Percentiles rank a stretch among this genome's conserved stretches.
Evolutionary conservation across 1,140 invertebrate species (phyloP).

Genomic region (Drosophila neocordata): DNA sequence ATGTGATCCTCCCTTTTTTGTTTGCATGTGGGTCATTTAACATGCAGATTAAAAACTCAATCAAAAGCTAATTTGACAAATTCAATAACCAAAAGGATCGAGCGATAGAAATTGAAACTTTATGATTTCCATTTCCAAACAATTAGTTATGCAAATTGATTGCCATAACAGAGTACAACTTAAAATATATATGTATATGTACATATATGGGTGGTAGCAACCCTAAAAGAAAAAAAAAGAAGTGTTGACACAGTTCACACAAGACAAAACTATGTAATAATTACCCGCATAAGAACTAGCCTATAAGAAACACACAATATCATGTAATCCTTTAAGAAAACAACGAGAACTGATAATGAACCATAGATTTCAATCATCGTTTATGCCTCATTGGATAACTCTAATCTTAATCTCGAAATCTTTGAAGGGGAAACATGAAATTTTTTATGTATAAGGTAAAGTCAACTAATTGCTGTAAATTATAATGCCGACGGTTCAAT

Average conservation of each 20-base stretch:
- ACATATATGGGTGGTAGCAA: slow-evolving; percentile 45
- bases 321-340: slow-evolving; percentile 68
- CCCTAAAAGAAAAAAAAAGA: slow-evolving; percentile 8
- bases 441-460: slow-evolving; percentile 13
- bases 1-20: neutral
- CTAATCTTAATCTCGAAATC: slow-evolving; percentile 34
- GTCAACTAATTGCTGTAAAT: slow-evolving; percentile 3
- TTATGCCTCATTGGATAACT: slow-evolving; percentile 60
- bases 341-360: neutral
- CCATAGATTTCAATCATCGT: slow-evolving; percentile 38
- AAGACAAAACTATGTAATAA: slow-evolving; percentile 47
- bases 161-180: slow-evolving; percentile 21
- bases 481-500: neutral
- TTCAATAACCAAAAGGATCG: slow-evolving; percentile 47
- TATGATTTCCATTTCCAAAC: slow-evolving; percentile 45
- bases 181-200: too few relatives aligned
- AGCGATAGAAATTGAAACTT: slow-evolving; percentile 19
- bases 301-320: slow-evolving; percentile 30
- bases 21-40: slow-evolving; percentile 68
- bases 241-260: slow-evolving; percentile 42
- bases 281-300: slow-evolving; percentile 56
- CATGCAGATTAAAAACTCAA: slow-evolving; percentile 76
- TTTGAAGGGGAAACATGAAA: too few relatives aligned
- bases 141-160: slow-evolving; percentile 75
- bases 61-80: slow-evolving; percentile 72